Base-by-base conservation (phyloP, 2,888 invertebrate genomes). In the Slavum lentiscoides region DNA sequence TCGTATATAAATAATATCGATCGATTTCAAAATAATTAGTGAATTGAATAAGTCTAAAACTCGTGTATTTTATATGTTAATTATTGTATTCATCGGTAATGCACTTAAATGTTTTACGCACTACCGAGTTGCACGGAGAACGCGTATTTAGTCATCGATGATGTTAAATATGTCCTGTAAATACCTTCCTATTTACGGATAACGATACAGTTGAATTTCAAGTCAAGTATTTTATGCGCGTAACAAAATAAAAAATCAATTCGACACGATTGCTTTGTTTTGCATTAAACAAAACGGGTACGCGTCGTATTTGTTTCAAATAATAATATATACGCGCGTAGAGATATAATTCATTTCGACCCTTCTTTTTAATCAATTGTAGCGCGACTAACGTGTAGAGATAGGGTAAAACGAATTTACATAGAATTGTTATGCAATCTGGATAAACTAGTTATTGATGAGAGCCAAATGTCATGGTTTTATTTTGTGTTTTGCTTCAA, bases 381-480 rank as follows among this genome's bases (percentile, higher is more conserved):
- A 19, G 43, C 43, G 30, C 49, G 73, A n/a, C 9, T 23, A 49
- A 23, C 62, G 53, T 73, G 49, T 13, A n/a, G 30, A 64, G 49
- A 74, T 53, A 37, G 62, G 62, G 74, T 74, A 23, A 49, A 64
- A 64, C 30, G n/a, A 64, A 74, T 62, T 74, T 74, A 37, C 74
- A 74, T 74, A 62, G 49, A 62, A 30, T 53, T 74, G 49, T 74
- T 64, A 64, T 21, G 62, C 15, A 53, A 74, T 64, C 62, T 30
- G 53, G 74, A 74, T 53, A 30, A 64, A 73, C 73, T 74, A 30
- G 62, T 74, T 62, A 74, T 74, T 30, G 62, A 53, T 49, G 74
- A 53, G 62, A 74, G 23, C 53, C 62, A 23, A 62, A 49, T n/a
- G 62, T 62, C 30, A 53, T 19, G n/a, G 30, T 49, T 58, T 59